Evolutionary conservation across 2,797 vertebrate genomes (phyloP).

Genomic region (Onychomys arenicola): DNA sequence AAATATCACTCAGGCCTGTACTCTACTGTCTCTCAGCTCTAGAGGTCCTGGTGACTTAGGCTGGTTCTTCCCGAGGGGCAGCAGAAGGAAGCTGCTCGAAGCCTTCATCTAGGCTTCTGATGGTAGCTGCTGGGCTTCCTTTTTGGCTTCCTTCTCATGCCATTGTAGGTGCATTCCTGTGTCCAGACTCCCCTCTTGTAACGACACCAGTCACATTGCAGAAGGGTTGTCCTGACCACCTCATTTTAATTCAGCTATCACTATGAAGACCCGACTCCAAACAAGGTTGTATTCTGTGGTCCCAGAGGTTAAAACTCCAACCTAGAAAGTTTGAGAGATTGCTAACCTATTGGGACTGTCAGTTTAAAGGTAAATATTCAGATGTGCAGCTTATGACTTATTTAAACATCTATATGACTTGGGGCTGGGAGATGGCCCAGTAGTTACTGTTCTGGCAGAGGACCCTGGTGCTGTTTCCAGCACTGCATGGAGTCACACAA

Average conservation of each 20-base stretch:
- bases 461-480: too few relatives aligned
- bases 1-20: too few relatives aligned
- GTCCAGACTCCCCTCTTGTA: not conserved
- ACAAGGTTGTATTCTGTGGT: not conserved
- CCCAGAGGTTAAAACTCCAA: not conserved
- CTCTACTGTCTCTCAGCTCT: accelerated
- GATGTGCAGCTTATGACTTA: not conserved
- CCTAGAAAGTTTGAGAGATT: not conserved
- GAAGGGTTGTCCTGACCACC: not conserved
- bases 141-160: not conserved
- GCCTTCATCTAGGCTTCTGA: not conserved
- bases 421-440: not conserved
- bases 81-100: too few relatives aligned
- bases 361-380: not conserved
- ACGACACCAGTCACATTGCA: not conserved
- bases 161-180: accelerated
- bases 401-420: not conserved
- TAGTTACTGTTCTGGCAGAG: not conserved
- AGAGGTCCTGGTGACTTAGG: not conserved
- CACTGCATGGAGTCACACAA: not conserved
- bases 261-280: not conserved
- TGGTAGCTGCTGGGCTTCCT: not conserved
- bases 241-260: not conserved
- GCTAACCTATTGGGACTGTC: accelerated
- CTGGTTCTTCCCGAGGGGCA: not conserved